Conservation (phyloP, 2,888 invertebrate species). For the Lasioglossum figueresi region DNA sequence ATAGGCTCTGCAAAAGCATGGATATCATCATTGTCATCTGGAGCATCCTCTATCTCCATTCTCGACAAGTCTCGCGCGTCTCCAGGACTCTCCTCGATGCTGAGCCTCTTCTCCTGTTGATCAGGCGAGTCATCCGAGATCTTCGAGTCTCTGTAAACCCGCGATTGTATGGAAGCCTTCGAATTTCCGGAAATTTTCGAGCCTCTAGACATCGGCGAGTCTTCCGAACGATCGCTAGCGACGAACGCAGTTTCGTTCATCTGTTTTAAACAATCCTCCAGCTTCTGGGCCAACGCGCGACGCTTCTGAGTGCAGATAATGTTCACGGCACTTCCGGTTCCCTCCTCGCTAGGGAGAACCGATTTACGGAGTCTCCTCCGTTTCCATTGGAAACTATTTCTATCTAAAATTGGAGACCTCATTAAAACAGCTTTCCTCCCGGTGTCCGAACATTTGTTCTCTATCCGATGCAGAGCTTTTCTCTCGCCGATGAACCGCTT, state of each 20-base stretch:
- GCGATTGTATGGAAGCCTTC: neutral
- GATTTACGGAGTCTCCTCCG: neutral
- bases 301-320: neutral
- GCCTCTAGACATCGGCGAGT: neutral
- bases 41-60: constrained; percentile 58
- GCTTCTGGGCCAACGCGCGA: neutral
- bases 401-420: neutral
- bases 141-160: neutral
- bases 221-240: neutral
- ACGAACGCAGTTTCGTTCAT: neutral
- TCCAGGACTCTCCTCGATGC: constrained; percentile 41
- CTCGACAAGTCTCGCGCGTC: neutral
- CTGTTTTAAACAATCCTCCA: neutral
- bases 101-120: neutral
- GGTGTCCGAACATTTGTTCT: neutral
- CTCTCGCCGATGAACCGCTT: constrained; percentile 5
- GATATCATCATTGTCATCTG: neutral
- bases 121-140: neutral
- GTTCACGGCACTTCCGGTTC: neutral
- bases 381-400: neutral
- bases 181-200: neutral
- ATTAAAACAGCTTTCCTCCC: neutral
- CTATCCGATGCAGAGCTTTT: constrained; percentile 12
- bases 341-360: neutral
- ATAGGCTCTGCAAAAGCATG: neutral